phyloP scores from a whole-genome alignment of 2,113 vertebrate species.

The Ancistrus triradiatus region DNA sequence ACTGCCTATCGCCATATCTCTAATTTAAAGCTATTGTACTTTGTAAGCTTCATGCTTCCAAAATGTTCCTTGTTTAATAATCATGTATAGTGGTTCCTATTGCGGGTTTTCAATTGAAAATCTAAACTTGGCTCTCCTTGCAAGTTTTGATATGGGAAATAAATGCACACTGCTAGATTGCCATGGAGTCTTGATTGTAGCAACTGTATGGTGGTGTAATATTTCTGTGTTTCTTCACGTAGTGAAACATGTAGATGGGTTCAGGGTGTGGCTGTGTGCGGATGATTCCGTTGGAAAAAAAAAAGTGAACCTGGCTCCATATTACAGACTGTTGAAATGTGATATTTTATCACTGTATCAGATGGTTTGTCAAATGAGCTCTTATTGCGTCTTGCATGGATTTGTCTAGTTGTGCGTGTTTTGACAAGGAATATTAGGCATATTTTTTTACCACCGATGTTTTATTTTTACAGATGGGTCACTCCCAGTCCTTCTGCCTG shows the following conservation, averaged over 20 bases:
- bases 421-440: too few species aligned
- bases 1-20: too few species aligned
- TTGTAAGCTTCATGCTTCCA: too few species aligned
- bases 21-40: too few species aligned
- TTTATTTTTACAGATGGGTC: not conserved
- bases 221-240: not conserved
- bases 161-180: not conserved
- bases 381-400: not conserved
- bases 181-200: not conserved
- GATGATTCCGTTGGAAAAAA: not conserved
- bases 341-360: too few species aligned
- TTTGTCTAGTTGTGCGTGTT: too few species aligned
- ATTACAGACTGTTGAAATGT: too few species aligned
- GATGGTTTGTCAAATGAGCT: too few species aligned
- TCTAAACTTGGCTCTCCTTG: not conserved
- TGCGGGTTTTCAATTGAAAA: not conserved
- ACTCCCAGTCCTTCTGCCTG: not conserved
- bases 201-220: not conserved
- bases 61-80: too few species aligned
- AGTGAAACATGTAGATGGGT: not conserved
- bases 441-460: too few species aligned
- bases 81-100: too few species aligned
- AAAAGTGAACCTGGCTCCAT: too few species aligned
- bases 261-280: not conserved
- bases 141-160: slow-evolving; percentile 30